Evolutionary conservation across 2,888 invertebrate genomes (phyloP).

Genomic region (Eristalinus aeneus): DNA sequence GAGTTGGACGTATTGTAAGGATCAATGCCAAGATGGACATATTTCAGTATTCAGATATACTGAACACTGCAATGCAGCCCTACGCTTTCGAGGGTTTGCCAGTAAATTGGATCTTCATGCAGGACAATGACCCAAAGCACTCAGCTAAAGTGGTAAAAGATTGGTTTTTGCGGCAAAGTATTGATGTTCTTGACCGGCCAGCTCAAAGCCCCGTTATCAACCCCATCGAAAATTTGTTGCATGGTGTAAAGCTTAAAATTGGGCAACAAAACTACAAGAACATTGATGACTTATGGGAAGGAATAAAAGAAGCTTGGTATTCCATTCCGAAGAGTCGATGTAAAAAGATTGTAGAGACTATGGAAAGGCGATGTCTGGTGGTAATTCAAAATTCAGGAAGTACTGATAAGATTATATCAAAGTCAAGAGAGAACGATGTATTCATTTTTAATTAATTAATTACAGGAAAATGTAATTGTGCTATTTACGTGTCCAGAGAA

Average conservation of each 20-base stretch:
- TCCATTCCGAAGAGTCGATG: background rate
- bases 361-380: background rate
- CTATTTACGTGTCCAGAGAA: background rate
- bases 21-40: constrained; percentile 47
- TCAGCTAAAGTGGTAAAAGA: constrained; percentile 6
- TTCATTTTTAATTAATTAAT: background rate
- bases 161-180: constrained; percentile 4
- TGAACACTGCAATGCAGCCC: constrained; percentile 24
- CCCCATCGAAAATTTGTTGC: background rate
- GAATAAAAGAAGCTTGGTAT: constrained; percentile 1
- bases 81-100: constrained; percentile 20
- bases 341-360: background rate
- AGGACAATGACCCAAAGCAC: constrained; percentile 42
- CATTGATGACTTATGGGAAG: background rate
- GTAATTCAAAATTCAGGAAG: background rate
- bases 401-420: background rate
- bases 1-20: constrained; percentile 25
- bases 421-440: background rate
- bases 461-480: background rate
- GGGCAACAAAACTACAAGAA: background rate
- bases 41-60: constrained; percentile 17
- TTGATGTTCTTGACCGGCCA: constrained; percentile 15
- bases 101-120: constrained; percentile 29
- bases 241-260: background rate
- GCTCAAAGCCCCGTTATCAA: constrained; percentile 23